phyloP scores from a whole-genome alignment of 2,888 invertebrate species.

The Agriopis aurantiaria region DNA sequence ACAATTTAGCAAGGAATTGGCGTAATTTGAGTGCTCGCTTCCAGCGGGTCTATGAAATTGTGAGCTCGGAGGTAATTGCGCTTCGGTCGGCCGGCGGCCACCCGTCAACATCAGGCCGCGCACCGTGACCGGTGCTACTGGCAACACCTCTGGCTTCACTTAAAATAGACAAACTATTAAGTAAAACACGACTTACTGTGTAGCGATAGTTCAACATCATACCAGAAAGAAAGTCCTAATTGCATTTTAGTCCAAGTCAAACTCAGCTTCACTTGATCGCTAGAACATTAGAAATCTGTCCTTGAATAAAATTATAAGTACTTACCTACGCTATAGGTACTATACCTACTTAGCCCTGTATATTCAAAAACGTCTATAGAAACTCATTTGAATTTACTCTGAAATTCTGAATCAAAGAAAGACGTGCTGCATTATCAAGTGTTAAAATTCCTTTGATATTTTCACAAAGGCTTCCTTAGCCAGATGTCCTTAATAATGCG shows the following conservation, averaged over 20 bases:
- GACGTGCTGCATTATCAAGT: neutral
- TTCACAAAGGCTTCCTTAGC: constrained; percentile 9
- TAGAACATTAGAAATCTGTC: too few species aligned
- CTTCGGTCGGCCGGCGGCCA: constrained; percentile 44
- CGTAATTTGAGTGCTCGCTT: constrained; percentile 36
- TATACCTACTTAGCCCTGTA: too few species aligned
- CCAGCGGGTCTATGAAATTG: constrained; percentile 33
- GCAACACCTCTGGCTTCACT: constrained; percentile 18
- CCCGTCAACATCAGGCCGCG: constrained; percentile 11
- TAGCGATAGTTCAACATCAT: too few species aligned
- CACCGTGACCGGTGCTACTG: constrained; percentile 36
- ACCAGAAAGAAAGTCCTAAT: too few species aligned
- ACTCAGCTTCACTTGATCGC: too few species aligned
- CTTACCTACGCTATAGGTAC: too few species aligned
- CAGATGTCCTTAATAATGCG: constrained; percentile 28
- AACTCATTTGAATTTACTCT: neutral
- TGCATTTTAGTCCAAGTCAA: too few species aligned
- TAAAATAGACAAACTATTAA: neutral
- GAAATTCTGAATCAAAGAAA: neutral
- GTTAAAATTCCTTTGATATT: constrained; percentile 5
- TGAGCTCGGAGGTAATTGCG: constrained; percentile 39
- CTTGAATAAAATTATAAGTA: too few species aligned
- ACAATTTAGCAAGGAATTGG: constrained; percentile 39
- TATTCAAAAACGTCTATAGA: too few species aligned
- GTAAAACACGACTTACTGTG: neutral